These are phyloP conservation scores for Drosophila borealis DNA, from an alignment of 2,888 invertebrate species.

Conservation along the genomic window DNA sequence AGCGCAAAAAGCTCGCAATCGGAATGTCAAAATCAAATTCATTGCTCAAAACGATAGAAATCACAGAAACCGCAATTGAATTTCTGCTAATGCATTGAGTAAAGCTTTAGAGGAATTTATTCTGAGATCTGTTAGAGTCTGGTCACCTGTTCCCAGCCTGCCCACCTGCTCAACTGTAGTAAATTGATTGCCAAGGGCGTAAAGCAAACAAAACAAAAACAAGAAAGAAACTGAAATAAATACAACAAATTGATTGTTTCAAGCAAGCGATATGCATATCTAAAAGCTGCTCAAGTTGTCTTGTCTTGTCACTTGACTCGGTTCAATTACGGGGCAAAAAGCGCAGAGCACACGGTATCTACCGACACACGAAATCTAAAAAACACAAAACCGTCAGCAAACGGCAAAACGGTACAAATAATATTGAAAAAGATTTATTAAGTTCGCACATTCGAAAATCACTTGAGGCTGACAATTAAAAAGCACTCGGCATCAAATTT, in stretches of 20 bases:
- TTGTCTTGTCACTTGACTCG: conserved; percentile 59
- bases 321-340: conserved; percentile 63
- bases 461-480: conserved; percentile 79
- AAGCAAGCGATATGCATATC: conserved; percentile 61
- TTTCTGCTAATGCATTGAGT: background rate
- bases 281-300: conserved; percentile 61
- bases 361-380: conserved; percentile 17
- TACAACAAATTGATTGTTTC: conserved; percentile 58
- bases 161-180: conserved; percentile 30
- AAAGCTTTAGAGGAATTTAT: conserved; percentile 12
- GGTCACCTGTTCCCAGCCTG: conserved; percentile 3
- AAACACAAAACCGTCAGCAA: conserved; percentile 10
- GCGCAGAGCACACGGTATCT: conserved; percentile 33
- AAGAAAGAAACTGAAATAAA: conserved; percentile 2
- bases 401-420: conserved; percentile 34
- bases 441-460: conserved; percentile 76
- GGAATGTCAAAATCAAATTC: conserved; percentile 8
- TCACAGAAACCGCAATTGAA: conserved; percentile 1
- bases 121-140: conserved; percentile 16
- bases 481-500: conserved; percentile 66
- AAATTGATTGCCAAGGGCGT: conserved; percentile 63
- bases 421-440: conserved; percentile 72
- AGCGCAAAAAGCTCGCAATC: background rate
- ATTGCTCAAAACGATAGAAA: background rate
- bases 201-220: no score